Evolutionary conservation across 35 echinoderm and acorn worm genomes (phyloP).

Genomic region (Eucidaris tribuloides): DNA sequence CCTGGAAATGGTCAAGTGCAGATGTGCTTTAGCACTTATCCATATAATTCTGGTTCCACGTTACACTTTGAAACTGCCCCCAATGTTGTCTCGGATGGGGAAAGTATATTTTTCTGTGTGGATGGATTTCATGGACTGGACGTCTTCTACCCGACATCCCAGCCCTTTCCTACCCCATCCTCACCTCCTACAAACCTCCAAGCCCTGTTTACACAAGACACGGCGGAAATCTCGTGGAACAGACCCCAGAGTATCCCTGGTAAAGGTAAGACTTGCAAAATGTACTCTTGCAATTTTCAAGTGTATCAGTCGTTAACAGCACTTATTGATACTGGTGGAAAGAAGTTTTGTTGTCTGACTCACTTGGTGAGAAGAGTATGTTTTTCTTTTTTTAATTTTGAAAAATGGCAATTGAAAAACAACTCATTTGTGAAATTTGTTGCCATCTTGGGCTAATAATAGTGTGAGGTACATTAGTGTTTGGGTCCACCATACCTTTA

Average conservation of each 20-base stretch:
- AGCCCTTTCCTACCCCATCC: conserved; percentile 64
- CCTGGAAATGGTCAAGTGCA: neutral
- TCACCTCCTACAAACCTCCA: conserved; percentile 47
- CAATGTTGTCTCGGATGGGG: neutral
- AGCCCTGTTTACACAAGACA: conserved; percentile 48
- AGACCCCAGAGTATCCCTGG: conserved; percentile 30
- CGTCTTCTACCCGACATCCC: conserved; percentile 49
- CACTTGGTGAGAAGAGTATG: too few species aligned
- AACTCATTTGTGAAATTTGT: too few species aligned
- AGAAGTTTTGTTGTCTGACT: too few species aligned
- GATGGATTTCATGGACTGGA: conserved; percentile 59
- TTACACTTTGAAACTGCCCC: neutral
- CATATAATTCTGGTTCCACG: neutral
- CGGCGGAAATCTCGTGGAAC: conserved; percentile 56
- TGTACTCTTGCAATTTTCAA: neutral
- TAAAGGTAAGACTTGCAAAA: conserved; percentile 33
- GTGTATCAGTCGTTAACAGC: neutral
- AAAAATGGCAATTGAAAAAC: too few species aligned
- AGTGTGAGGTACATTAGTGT: too few species aligned
- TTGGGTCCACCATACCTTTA: too few species aligned
- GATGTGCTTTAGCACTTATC: neutral
- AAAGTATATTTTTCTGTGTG: conserved; percentile 5
- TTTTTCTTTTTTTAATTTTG: too few species aligned
- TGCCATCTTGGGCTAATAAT: too few species aligned
- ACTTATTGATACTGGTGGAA: too few species aligned